Percentiles rank a stretch among this genome's conserved stretches.
phyloP scores from a whole-genome alignment of 2,113 vertebrate genomes.

The Microcebus griseorufus region DNA sequence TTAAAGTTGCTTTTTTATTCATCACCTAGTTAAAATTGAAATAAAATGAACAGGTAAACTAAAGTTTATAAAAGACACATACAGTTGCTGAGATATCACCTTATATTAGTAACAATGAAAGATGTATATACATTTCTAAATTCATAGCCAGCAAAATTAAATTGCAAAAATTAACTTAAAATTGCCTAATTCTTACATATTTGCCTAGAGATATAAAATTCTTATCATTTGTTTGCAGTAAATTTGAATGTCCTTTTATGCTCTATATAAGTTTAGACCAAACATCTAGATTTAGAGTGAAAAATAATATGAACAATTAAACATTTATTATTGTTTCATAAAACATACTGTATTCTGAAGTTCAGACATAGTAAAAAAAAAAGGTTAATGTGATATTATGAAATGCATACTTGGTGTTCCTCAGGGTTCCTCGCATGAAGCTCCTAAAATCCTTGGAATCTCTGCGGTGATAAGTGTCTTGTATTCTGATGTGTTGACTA shows the following conservation, averaged over 20 bases:
- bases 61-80: neutral
- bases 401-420: neutral
- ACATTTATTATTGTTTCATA: neutral
- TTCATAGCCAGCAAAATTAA: slow-evolving; percentile 16
- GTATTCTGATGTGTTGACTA: neutral
- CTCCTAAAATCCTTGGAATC: neutral
- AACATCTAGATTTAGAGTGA: neutral
- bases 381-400: neutral
- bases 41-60: neutral
- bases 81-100: neutral
- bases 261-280: neutral
- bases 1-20: neutral
- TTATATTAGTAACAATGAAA: neutral
- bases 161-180: neutral
- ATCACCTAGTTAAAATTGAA: neutral
- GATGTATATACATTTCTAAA: neutral
- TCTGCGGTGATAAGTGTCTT: neutral
- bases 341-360: neutral
- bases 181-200: neutral
- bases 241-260: neutral
- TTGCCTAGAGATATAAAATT: neutral
- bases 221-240: neutral
- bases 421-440: neutral
- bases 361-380: neutral
- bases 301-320: neutral